These are phyloP conservation scores for Lacanobia wlatinum DNA, from an alignment of 2,888 invertebrate genomes.

Conservation along the genomic window DNA sequence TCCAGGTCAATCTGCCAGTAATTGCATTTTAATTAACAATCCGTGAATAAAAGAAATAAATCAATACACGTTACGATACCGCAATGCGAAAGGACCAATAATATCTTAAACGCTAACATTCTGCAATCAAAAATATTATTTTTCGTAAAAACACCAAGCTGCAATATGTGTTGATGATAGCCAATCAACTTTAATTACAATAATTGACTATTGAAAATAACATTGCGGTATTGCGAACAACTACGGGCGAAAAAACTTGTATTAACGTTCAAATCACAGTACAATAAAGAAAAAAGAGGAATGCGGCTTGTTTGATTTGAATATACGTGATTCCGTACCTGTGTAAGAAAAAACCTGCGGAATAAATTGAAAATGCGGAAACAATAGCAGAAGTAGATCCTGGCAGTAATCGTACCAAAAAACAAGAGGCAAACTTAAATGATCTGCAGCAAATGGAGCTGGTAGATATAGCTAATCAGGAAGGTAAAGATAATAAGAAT, in stretches of 20 bases:
- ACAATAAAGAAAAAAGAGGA: slow-evolving; percentile 51
- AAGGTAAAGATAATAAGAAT: no score
- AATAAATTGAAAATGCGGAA: slow-evolving; percentile 26
- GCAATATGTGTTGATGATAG: slow-evolving; percentile 70
- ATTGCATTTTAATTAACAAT: slow-evolving; percentile 64
- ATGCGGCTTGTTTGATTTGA: slow-evolving; percentile 43
- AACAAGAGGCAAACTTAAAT: not conserved
- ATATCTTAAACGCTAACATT: slow-evolving; percentile 50
- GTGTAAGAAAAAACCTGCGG: not conserved
- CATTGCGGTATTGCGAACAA: slow-evolving; percentile 69
- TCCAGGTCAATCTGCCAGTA: slow-evolving; percentile 35
- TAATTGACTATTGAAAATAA: slow-evolving; percentile 72
- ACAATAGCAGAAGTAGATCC: not conserved
- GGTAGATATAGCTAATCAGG: not conserved
- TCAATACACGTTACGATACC: slow-evolving; percentile 57
- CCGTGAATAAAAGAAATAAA: slow-evolving; percentile 60
- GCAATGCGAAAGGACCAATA: slow-evolving; percentile 55
- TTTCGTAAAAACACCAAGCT: slow-evolving; percentile 58
- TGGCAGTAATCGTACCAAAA: not conserved
- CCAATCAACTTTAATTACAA: slow-evolving; percentile 74
- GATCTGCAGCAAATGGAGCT: not conserved
- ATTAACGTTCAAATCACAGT: slow-evolving; percentile 50
- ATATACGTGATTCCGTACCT: slow-evolving; percentile 28
- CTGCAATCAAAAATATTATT: slow-evolving; percentile 61
- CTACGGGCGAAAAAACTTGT: slow-evolving; percentile 59